phyloP scores from a whole-genome alignment of 1,140 invertebrate genomes.

The Mya arenaria region DNA sequence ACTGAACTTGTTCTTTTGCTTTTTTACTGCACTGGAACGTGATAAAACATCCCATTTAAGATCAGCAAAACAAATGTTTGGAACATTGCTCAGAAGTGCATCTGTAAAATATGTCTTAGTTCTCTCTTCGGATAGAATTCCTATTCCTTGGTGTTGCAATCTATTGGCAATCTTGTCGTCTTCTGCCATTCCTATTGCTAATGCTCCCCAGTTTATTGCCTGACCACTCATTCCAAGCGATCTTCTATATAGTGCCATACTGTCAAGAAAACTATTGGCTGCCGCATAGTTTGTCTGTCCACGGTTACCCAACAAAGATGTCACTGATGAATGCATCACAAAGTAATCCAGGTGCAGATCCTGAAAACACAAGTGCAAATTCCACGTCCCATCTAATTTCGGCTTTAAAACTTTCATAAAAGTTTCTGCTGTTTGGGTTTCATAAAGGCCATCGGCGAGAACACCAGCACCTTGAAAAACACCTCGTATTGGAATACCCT shows the following conservation, averaged over 20 bases:
- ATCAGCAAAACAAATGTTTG: slow-evolving; percentile 12
- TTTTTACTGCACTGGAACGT: neutral
- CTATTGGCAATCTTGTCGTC: slow-evolving; percentile 12
- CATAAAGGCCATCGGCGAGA: slow-evolving; percentile 58
- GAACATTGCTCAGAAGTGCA: slow-evolving; percentile 8
- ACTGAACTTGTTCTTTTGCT: neutral
- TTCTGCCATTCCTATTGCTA: slow-evolving; percentile 56
- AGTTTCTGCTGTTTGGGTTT: slow-evolving; percentile 56
- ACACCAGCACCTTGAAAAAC: slow-evolving; percentile 69
- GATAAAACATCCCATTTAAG: slow-evolving; percentile 9
- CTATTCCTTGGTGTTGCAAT: slow-evolving; percentile 20
- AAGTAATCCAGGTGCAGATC: slow-evolving; percentile 65
- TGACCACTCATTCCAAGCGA: slow-evolving; percentile 52
- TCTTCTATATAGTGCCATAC: slow-evolving; percentile 57
- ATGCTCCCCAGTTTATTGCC: slow-evolving; percentile 65
- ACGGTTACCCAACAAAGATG: slow-evolving; percentile 60
- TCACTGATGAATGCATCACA: slow-evolving; percentile 66
- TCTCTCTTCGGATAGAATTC: neutral
- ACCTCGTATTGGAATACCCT: slow-evolving; percentile 59
- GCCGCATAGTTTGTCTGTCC: slow-evolving; percentile 68
- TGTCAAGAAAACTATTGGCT: slow-evolving; percentile 66
- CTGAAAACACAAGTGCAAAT: slow-evolving; percentile 63
- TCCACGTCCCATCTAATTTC: slow-evolving; percentile 70
- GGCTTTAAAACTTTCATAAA: slow-evolving; percentile 62
- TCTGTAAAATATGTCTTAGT: slow-evolving; percentile 5